Percentiles rank a stretch among this genome's conserved stretches.
Conservation (phyloP, 1,140 invertebrate species). For the Orius insidiosus region DNA sequence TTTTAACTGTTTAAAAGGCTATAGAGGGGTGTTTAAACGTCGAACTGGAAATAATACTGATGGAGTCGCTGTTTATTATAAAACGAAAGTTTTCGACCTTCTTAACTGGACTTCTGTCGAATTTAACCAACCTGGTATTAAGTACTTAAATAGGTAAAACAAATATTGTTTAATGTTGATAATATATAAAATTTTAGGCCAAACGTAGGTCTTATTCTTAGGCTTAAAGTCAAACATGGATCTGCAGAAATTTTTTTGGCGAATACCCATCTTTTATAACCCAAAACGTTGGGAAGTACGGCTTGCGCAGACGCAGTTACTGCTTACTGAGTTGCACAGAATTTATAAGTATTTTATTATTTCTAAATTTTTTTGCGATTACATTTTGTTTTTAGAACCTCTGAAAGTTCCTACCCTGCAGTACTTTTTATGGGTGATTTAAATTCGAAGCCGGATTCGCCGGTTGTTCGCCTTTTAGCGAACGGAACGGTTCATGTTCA, state of each 20-base stretch:
- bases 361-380: neutral
- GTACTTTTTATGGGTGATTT: conserved; percentile 80
- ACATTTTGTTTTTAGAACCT: neutral
- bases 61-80: conserved; percentile 74
- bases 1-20: conserved; percentile 23
- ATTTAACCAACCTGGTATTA: conserved; percentile 26
- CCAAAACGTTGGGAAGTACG: conserved; percentile 72
- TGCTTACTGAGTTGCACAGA: conserved; percentile 67
- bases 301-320: conserved; percentile 61
- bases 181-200: conserved; percentile 23
- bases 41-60: conserved; percentile 38
- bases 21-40: conserved; percentile 28
- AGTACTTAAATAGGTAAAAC: conserved; percentile 45
- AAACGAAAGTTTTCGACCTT: conserved; percentile 39
- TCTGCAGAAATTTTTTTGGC: conserved; percentile 37
- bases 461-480: conserved; percentile 52
- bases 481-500: conserved; percentile 42
- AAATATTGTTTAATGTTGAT: neutral
- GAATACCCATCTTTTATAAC: conserved; percentile 91
- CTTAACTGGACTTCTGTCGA: conserved; percentile 42
- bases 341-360: conserved; percentile 38
- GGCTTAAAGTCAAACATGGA: conserved; percentile 30
- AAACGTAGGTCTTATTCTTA: conserved; percentile 70
- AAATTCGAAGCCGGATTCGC: conserved; percentile 55
- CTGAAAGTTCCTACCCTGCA: conserved; percentile 36